These are phyloP conservation scores for Pelvicachromis taeniatus DNA, from an alignment of 2,113 vertebrate species.

Conservation along the genomic window DNA sequence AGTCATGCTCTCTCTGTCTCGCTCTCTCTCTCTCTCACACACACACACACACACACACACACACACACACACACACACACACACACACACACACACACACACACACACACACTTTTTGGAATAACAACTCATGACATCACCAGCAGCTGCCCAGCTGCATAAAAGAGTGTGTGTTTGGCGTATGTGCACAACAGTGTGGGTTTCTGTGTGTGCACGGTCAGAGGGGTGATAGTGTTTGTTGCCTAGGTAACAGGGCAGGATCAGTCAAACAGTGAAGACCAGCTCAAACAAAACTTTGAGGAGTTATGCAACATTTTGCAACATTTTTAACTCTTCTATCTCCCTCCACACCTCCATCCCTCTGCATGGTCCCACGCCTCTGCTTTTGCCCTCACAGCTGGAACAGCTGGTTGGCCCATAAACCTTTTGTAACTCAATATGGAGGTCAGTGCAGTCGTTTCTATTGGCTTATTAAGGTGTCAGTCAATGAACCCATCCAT, in stretches of 20 bases:
- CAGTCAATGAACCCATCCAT: conserved; percentile 40
- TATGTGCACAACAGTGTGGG: neutral
- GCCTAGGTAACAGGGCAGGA: conserved; percentile 20
- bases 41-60: too few species aligned
- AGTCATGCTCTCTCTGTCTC: too few species aligned
- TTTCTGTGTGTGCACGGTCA: neutral
- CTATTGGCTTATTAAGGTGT: conserved; percentile 21
- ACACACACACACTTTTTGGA: conserved; percentile 10
- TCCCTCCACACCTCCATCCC: neutral
- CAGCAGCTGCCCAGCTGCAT: conserved; percentile 61
- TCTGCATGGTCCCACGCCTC: neutral
- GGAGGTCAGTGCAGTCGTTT: conserved; percentile 16
- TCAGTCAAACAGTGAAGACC: neutral
- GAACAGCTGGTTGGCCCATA: neutral
- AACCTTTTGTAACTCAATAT: conserved; percentile 36
- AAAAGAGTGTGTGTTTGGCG: conserved; percentile 2
- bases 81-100: conserved; percentile 41
- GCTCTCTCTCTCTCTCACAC: conserved; percentile 7
- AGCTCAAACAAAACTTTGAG: neutral
- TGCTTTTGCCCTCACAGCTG: conserved; percentile 34
- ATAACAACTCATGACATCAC: conserved; percentile 62
- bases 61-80: neutral
- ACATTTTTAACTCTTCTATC: neutral
- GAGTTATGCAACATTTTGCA: neutral
- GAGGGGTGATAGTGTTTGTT: neutral